These are phyloP conservation scores for Lonchura striata DNA, from an alignment of 2,113 vertebrate genomes.

Conservation along the genomic window DNA sequence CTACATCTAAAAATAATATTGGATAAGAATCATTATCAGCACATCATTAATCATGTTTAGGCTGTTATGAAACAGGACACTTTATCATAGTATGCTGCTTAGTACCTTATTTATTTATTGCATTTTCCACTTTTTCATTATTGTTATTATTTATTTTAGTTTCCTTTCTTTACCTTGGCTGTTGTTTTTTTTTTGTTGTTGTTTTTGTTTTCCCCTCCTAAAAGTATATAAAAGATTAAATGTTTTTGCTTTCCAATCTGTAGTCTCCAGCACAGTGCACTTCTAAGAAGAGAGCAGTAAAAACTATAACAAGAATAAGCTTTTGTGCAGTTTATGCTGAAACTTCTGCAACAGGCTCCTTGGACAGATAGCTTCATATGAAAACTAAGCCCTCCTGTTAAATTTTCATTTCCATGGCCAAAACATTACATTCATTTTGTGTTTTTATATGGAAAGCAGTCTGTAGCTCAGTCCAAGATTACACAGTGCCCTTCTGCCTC, in stretches of 20 bases:
- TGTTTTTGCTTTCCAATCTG: neutral
- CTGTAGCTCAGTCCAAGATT: neutral
- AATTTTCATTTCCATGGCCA: neutral
- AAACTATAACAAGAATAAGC: neutral
- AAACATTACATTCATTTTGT: neutral
- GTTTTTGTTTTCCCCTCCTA: neutral
- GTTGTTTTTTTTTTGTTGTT: neutral
- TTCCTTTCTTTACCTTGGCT: neutral
- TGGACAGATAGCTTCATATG: neutral
- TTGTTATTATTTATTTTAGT: neutral
- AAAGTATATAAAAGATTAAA: neutral
- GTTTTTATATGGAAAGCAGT: neutral
- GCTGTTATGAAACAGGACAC: neutral
- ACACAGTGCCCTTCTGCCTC: neutral
- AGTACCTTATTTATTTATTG: neutral
- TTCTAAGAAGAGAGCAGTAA: neutral
- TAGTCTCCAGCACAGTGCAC: neutral
- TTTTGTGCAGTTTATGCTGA: neutral
- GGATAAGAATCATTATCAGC: neutral
- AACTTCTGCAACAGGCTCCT: neutral
- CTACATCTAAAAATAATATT: neutral
- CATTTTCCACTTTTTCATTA: neutral
- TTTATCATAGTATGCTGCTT: neutral
- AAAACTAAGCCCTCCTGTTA: neutral
- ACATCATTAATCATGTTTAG: neutral